These are phyloP conservation scores for Anarrhichthys ocellatus DNA, from an alignment of 2,113 vertebrate genomes.

Conservation along the genomic window DNA sequence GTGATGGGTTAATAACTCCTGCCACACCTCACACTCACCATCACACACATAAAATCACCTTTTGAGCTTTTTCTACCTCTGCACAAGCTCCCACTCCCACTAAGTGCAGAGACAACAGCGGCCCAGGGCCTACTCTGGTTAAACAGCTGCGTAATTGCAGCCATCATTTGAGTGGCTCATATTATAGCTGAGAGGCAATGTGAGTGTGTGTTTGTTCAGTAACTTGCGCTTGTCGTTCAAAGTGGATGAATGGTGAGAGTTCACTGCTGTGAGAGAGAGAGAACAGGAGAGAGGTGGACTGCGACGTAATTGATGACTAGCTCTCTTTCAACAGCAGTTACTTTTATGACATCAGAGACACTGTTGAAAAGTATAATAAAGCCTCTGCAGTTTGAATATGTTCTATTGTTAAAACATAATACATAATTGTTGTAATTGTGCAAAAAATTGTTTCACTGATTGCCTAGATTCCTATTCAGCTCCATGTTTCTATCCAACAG, in stretches of 20 bases:
- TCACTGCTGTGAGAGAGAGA: conserved; percentile 10
- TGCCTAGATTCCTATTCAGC: not conserved
- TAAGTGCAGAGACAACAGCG: conserved; percentile 47
- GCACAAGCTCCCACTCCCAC: conserved; percentile 26
- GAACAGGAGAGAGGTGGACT: conserved; percentile 6
- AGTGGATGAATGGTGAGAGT: conserved; percentile 53
- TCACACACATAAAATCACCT: conserved; percentile 38
- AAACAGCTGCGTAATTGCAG: conserved; percentile 68
- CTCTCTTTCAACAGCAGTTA: conserved; percentile 33
- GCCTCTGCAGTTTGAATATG: not conserved
- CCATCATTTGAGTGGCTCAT: conserved; percentile 44
- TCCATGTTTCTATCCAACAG: not conserved
- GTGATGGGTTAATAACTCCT: not conserved
- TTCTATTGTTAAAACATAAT: not conserved
- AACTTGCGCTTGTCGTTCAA: conserved; percentile 30
- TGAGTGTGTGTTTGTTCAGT: conserved; percentile 53
- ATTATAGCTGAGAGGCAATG: conserved; percentile 50
- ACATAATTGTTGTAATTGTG: not conserved
- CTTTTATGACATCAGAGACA: conserved; percentile 3
- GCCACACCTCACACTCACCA: not conserved
- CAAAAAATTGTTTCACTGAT: not conserved
- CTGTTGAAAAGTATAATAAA: not conserved
- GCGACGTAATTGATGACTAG: conserved; percentile 9
- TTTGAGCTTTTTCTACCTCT: conserved; percentile 19
- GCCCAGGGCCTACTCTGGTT: conserved; percentile 32